Percentiles rank a stretch among this genome's conserved stretches.
phyloP scores from a whole-genome alignment of 2,113 vertebrate species.

The Struthio camelus region DNA sequence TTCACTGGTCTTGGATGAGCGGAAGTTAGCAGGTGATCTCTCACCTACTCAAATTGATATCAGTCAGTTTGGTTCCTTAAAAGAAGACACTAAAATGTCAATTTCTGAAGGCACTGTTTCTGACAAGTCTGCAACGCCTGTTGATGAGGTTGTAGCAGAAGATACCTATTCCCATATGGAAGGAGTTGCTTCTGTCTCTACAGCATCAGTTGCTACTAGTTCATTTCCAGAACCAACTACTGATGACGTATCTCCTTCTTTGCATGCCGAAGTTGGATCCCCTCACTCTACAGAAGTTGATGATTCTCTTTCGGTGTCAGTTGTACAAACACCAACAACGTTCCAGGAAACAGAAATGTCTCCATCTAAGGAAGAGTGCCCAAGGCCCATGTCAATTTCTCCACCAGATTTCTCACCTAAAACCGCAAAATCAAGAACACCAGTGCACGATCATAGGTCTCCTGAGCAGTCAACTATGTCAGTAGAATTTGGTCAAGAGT shows the following conservation, averaged over 20 bases:
- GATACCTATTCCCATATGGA: constrained; percentile 95
- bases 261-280: constrained; percentile 95
- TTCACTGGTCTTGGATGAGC: constrained; percentile 73
- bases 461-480: constrained; percentile 91
- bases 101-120: constrained; percentile 97
- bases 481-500: constrained; percentile 88
- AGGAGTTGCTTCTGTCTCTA: constrained; percentile 91
- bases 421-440: constrained; percentile 82
- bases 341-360: constrained; percentile 95
- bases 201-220: constrained; percentile 92
- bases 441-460: constrained; percentile 83
- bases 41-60: constrained; percentile 83
- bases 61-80: constrained; percentile 81
- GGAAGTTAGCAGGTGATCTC: constrained; percentile 75
- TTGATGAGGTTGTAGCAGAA: constrained; percentile 93
- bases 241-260: constrained; percentile 91
- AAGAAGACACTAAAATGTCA: constrained; percentile 98
- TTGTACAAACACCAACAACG: constrained; percentile 92
- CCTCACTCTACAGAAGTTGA: constrained; percentile 97
- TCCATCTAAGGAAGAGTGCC: constrained; percentile 92
- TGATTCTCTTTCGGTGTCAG: constrained; percentile 95
- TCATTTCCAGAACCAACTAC: constrained; percentile 95
- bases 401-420: constrained; percentile 93
- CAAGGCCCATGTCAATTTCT: constrained; percentile 96
- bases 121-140: constrained; percentile 92